These are phyloP conservation scores for Crotophaga sulcirostris DNA, from an alignment of 2,113 vertebrate genomes.

Conservation along the genomic window DNA sequence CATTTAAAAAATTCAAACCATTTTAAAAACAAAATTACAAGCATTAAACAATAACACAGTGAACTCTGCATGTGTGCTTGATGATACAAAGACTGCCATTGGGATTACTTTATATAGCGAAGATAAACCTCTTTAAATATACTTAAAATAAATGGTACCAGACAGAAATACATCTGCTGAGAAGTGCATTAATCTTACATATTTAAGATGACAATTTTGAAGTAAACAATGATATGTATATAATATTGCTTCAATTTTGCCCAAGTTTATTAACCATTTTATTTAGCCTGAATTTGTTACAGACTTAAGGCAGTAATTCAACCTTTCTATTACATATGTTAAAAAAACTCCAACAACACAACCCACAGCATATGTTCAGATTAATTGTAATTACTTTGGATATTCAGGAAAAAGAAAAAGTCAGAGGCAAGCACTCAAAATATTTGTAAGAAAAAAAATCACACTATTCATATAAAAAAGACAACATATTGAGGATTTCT, in stretches of 20 bases:
- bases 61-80: not conserved
- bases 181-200: not conserved
- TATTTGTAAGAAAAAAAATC: not conserved
- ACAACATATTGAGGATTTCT: not conserved
- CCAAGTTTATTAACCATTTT: not conserved
- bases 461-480: not conserved
- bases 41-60: not conserved
- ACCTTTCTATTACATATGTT: not conserved
- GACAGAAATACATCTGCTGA: not conserved
- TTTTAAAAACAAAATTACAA: not conserved
- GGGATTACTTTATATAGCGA: not conserved
- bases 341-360: not conserved
- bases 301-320: not conserved
- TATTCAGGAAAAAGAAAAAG: not conserved
- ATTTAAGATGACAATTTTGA: not conserved
- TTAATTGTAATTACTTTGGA: not conserved
- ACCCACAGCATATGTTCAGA: not conserved
- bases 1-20: not conserved
- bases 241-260: not conserved
- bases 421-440: not conserved
- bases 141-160: not conserved
- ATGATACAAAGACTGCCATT: not conserved
- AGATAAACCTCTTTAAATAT: not conserved
- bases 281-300: conserved; percentile 1
- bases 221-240: not conserved